phyloP scores from a whole-genome alignment of 2,888 invertebrate species.

The Cantharis rustica region DNA sequence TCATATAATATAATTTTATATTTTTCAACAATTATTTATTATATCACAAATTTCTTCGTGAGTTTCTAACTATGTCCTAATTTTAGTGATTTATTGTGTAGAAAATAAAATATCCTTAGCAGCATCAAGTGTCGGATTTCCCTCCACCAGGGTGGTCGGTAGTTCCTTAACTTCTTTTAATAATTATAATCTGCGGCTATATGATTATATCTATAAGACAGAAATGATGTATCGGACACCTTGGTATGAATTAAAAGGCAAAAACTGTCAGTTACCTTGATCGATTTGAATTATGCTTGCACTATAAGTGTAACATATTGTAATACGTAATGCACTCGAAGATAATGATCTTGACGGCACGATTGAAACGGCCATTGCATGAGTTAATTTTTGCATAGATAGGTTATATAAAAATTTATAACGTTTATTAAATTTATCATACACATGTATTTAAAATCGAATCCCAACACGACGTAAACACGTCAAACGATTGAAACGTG shows the following conservation, averaged over 20 bases:
- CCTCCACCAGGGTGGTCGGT: conserved; percentile 24
- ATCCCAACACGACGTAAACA: conserved; percentile 21
- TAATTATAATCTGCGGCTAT: conserved; percentile 33
- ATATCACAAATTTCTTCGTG: no score
- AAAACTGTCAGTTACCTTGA: conserved; percentile 34
- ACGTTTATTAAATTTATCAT: conserved; percentile 30
- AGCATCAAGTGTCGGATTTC: conserved; percentile 18
- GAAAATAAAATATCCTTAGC: not conserved
- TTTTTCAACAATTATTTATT: not conserved
- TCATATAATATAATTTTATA: no score
- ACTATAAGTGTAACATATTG: conserved; percentile 21
- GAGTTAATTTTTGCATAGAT: conserved; percentile 37
- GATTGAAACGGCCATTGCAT: conserved; percentile 39
- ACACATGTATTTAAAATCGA: conserved; percentile 34
- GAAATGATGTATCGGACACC: conserved; percentile 31
- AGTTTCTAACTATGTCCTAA: not conserved
- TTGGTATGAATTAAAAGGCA: conserved; percentile 24
- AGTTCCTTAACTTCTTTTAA: conserved; percentile 19
- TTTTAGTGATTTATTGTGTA: not conserved
- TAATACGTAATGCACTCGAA: conserved; percentile 30
- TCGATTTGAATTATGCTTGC: conserved; percentile 29
- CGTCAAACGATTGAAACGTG: not conserved
- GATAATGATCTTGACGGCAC: conserved; percentile 38
- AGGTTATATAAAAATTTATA: conserved; percentile 32
- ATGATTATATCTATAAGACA: conserved; percentile 30